Percentiles rank a stretch among this genome's conserved stretches.
Conservation (phyloP, 1,140 invertebrate genomes). For the Sitobion miscanthi region DNA sequence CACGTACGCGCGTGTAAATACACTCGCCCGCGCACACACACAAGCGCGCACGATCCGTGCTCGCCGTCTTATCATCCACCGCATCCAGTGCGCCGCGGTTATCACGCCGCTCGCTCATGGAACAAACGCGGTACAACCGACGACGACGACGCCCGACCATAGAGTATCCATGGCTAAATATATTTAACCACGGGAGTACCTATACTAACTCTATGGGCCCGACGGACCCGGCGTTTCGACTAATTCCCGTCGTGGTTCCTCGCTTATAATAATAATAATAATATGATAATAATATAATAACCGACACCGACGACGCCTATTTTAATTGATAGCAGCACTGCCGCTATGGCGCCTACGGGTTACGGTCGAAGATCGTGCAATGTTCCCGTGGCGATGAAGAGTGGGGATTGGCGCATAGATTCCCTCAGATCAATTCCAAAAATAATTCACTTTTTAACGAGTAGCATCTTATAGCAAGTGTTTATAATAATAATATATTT, state of each 20-base stretch:
- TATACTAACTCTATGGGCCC: neutral
- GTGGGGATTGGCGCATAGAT: neutral
- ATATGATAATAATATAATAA: neutral
- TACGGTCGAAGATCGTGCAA: neutral
- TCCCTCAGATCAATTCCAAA: neutral
- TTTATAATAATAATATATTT: no score
- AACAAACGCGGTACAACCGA: constrained; percentile 16
- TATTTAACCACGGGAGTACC: no score
- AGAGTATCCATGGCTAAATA: no score
- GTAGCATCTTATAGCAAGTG: no score
- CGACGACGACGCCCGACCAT: neutral
- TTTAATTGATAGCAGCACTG: neutral
- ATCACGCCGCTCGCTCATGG: neutral
- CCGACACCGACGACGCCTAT: neutral
- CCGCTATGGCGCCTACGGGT: neutral
- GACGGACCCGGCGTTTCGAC: neutral
- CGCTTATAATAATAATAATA: neutral
- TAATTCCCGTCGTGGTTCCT: neutral
- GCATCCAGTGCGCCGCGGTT: neutral
- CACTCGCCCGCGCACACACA: neutral
- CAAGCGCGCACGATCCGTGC: neutral
- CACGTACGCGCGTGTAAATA: neutral
- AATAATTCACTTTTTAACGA: no score
- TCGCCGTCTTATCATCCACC: neutral
- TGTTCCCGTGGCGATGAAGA: neutral